These are phyloP conservation scores for Griposia aprilina DNA, from an alignment of 2,888 invertebrate species.

Conservation along the genomic window DNA sequence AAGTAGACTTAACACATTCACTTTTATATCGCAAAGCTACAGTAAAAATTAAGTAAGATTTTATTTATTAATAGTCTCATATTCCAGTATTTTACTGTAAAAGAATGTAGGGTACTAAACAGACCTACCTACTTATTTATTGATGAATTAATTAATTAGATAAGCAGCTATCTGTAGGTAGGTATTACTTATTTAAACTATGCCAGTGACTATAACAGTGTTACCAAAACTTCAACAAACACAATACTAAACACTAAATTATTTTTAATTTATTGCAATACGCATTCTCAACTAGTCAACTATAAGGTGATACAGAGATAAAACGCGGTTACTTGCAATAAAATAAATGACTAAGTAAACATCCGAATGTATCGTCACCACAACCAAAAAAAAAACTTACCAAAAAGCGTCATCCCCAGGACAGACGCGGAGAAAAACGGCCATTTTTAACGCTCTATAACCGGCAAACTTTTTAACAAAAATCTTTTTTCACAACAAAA, in stretches of 20 bases:
- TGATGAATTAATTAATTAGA: not conserved
- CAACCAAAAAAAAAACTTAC: constrained; percentile 75
- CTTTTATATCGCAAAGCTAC: not conserved
- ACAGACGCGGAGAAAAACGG: constrained; percentile 71
- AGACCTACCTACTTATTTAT: no score
- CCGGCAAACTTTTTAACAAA: not conserved
- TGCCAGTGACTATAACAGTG: accelerated
- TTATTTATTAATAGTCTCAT: no score
- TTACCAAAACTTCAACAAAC: not conserved
- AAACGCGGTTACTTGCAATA: not conserved
- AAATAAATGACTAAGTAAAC: not conserved
- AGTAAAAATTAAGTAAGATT: not conserved
- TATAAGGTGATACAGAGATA: not conserved
- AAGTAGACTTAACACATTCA: no score
- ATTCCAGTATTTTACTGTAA: no score
- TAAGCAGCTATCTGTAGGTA: not conserved
- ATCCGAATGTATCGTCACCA: not conserved
- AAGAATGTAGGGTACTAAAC: no score
- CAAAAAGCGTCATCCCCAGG: constrained; percentile 78
- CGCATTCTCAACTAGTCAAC: not conserved
- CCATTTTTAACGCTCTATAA: constrained; percentile 73
- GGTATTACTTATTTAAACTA: not conserved
- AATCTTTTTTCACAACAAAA: constrained; percentile 12
- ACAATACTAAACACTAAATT: not conserved
- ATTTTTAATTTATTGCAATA: not conserved